A percentile compares a stretch with the other conserved stretches of the same genome.
These are phyloP conservation scores for Drosophila rhopaloa DNA, from an alignment of 1,140 invertebrate species.

Conservation along the genomic window DNA sequence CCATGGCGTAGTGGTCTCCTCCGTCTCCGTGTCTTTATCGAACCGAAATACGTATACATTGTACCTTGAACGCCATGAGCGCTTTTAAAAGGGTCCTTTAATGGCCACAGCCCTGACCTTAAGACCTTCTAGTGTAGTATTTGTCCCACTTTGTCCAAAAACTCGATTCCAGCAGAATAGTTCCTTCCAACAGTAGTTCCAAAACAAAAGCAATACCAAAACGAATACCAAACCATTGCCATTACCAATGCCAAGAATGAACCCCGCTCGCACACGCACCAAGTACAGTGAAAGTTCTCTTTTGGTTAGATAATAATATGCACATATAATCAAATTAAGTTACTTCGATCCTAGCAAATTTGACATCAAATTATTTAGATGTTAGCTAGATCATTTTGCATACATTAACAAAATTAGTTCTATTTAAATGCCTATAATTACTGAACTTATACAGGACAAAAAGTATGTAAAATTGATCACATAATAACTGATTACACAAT, in stretches of 20 bases:
- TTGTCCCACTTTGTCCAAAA: conserved; percentile 1
- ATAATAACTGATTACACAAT: neutral
- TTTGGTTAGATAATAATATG: neutral
- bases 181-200: conserved; percentile 40
- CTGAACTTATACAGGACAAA: too few relatives aligned
- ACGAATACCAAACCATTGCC: conserved; percentile 57
- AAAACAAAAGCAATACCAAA: conserved; percentile 27
- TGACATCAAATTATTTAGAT: too few relatives aligned
- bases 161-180: conserved; percentile 18
- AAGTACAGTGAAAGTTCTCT: conserved; percentile 12
- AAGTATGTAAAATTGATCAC: too few relatives aligned
- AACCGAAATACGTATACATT: conserved; percentile 48
- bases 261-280: conserved; percentile 12
- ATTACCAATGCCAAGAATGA: conserved; percentile 67
- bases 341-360: too few relatives aligned
- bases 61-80: conserved; percentile 33
- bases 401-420: too few relatives aligned
- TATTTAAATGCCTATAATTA: too few relatives aligned
- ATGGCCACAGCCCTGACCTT: neutral
- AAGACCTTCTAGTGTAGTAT: conserved; percentile 17
- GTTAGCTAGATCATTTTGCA: too few relatives aligned
- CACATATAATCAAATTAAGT: too few relatives aligned
- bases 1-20: conserved; percentile 58
- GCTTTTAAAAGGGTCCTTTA: conserved; percentile 1
- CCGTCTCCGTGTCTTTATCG: conserved; percentile 36